Conservation (phyloP, 2,888 invertebrate species). For the Fabriciana adippe region DNA sequence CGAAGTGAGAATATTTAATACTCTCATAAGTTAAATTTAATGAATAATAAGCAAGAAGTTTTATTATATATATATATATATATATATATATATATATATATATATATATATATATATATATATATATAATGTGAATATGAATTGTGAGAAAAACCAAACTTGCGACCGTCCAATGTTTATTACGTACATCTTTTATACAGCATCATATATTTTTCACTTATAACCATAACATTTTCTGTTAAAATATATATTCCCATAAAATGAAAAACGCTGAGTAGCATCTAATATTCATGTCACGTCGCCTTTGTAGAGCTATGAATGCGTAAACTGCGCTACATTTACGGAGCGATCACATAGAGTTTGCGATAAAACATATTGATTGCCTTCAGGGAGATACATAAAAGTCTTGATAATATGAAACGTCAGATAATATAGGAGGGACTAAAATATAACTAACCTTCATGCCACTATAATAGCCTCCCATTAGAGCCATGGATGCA, state of each 20-base stretch:
- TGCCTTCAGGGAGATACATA: neutral
- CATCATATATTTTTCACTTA: no score
- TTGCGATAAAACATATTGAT: neutral
- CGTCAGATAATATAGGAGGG: constrained; percentile 5
- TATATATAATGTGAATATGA: no score
- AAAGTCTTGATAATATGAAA: neutral
- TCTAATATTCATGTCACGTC: neutral
- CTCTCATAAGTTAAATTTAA: no score
- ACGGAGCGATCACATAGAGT: neutral
- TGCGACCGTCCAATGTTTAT: neutral
- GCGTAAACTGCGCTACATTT: neutral
- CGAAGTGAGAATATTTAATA: no score
- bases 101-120: no score
- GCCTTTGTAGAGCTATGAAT: neutral
- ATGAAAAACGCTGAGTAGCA: no score
- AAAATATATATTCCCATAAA: no score
- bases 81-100: no score
- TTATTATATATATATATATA: no score
- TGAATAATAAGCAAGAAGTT: no score
- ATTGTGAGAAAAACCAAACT: no score
- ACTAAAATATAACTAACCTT: constrained; percentile 64
- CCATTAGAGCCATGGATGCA: constrained; percentile 86
- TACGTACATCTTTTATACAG: neutral
- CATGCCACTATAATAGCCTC: constrained; percentile 87
- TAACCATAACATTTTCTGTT: no score